These are phyloP conservation scores for Abrostola triplasia DNA, from an alignment of 2,888 invertebrate species.

Conservation along the genomic window DNA sequence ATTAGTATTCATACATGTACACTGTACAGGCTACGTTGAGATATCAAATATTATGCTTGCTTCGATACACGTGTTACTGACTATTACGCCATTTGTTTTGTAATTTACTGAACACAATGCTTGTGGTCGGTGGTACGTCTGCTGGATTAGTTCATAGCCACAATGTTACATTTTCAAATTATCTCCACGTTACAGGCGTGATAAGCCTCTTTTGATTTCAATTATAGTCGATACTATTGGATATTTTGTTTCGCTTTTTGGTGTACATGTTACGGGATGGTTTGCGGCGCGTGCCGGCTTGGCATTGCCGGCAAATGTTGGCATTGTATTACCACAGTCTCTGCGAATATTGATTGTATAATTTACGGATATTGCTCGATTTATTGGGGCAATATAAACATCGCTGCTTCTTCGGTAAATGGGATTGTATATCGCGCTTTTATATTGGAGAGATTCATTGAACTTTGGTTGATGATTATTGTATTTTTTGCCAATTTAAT, in stretches of 20 bases:
- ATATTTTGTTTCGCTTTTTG: slow-evolving; percentile 12
- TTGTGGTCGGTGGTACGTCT: slow-evolving; percentile 52
- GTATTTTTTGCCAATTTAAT: too few relatives aligned
- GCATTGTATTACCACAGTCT: slow-evolving; percentile 4
- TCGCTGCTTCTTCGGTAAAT: background rate
- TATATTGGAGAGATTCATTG: background rate
- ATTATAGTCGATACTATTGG: slow-evolving; percentile 32
- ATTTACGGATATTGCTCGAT: slow-evolving; percentile 5
- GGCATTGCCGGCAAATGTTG: background rate
- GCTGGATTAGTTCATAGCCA: slow-evolving; percentile 55
- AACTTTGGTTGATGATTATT: too few relatives aligned
- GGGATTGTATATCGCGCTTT: slow-evolving; percentile 1
- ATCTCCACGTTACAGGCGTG: slow-evolving; percentile 37
- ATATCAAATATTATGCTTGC: slow-evolving; percentile 44
- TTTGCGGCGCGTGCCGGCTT: slow-evolving; percentile 4
- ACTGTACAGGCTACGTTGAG: slow-evolving; percentile 25
- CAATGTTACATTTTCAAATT: slow-evolving; percentile 51
- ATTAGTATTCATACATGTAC: slow-evolving; percentile 44
- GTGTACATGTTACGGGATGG: slow-evolving; percentile 1
- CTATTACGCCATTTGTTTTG: slow-evolving; percentile 56
- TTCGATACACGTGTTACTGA: slow-evolving; percentile 46
- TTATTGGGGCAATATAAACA: slow-evolving; percentile 1
- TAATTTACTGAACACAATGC: slow-evolving; percentile 52
- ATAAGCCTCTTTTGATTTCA: slow-evolving; percentile 35
- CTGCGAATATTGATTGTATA: slow-evolving; percentile 5